Conservation (phyloP, 2,113 vertebrate species). For the Etheostoma cragini region DNA sequence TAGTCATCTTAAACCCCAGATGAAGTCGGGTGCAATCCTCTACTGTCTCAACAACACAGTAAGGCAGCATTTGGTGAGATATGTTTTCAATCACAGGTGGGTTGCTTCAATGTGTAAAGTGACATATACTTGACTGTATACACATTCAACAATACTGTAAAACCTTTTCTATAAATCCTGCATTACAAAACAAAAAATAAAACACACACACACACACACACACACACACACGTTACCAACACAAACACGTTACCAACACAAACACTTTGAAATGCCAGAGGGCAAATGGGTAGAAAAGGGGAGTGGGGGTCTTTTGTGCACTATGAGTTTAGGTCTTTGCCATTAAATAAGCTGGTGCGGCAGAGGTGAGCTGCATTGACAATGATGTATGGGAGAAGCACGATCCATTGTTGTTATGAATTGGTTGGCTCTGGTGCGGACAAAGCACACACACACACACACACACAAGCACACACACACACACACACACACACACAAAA, state of each 20-base stretch:
- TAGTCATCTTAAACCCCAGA: conserved; percentile 49
- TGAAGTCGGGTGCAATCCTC: conserved; percentile 55
- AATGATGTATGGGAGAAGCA: conserved; percentile 81
- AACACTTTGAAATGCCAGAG: conserved; percentile 65
- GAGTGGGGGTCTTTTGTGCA: conserved; percentile 63
- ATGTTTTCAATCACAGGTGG: conserved; percentile 16
- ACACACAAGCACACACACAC: conserved; percentile 21
- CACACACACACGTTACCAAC: conserved; percentile 9
- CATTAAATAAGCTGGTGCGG: conserved; percentile 81
- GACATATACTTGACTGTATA: background rate
- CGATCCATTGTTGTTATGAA: conserved; percentile 73
- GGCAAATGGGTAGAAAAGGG: conserved; percentile 60
- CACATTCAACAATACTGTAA: conserved; percentile 5
- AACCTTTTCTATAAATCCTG: conserved; percentile 2
- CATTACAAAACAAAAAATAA: background rate
- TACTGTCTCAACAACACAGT: conserved; percentile 19
- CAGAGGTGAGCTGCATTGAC: conserved; percentile 79
- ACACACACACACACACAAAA: conserved; percentile 39
- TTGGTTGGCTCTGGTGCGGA: conserved; percentile 59
- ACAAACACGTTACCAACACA: conserved; percentile 38
- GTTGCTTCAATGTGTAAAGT: conserved; percentile 9
- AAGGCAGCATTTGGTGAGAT: conserved; percentile 12
- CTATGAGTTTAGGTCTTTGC: conserved; percentile 71
- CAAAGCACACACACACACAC: conserved; percentile 61
- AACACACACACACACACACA: background rate